These are phyloP conservation scores for Tupiocoris notatus DNA, from an alignment of 2,888 invertebrate species.

Conservation along the genomic window DNA sequence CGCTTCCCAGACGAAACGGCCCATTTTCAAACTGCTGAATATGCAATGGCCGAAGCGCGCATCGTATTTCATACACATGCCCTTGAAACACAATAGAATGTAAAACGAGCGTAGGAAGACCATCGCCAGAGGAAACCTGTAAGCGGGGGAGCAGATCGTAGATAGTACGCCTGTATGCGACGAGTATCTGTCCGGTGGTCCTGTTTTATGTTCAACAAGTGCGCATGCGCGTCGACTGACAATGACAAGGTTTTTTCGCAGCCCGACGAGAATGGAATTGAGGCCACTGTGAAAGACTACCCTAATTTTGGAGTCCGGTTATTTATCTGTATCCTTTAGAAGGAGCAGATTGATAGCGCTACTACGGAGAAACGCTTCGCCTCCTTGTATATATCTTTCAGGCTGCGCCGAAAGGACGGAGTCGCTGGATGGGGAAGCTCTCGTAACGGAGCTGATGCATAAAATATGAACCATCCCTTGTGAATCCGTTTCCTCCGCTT, in stretches of 20 bases:
- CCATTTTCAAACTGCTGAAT: neutral
- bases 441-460: conserved; percentile 29
- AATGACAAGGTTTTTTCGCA: too few species aligned
- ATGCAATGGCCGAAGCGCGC: neutral
- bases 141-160: too few species aligned
- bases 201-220: conserved; percentile 17
- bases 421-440: neutral
- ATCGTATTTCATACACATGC: neutral
- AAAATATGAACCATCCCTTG: conserved; percentile 22
- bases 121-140: neutral
- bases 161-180: neutral
- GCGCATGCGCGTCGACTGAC: neutral
- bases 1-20: neutral
- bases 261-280: neutral
- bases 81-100: neutral
- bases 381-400: neutral
- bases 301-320: conserved; percentile 24
- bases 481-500: neutral
- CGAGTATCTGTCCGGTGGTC: neutral
- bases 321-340: conserved; percentile 18
- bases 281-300: neutral
- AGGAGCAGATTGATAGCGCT: conserved; percentile 23
- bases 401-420: neutral
- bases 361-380: neutral
- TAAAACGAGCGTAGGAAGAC: neutral